Conservation (phyloP, 2,797 vertebrate species). For the Masticophis lateralis region DNA sequence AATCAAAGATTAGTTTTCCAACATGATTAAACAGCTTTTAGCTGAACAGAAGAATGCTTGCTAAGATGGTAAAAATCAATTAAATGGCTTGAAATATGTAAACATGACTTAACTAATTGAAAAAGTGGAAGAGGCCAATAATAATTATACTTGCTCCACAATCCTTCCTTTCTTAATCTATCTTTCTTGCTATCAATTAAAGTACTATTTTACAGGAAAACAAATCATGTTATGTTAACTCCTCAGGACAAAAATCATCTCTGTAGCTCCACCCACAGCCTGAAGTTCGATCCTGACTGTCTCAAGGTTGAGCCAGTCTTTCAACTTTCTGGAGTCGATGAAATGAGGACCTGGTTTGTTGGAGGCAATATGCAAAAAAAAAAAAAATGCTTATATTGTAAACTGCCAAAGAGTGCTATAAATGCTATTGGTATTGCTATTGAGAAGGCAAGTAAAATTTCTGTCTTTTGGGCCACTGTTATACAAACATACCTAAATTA, state of each 20-base stretch:
- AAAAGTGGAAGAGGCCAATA: background rate
- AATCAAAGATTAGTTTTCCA: background rate
- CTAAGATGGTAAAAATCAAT: background rate
- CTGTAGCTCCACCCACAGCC: background rate
- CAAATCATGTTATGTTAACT: background rate
- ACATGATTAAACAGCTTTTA: background rate
- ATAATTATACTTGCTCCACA: constrained; percentile 16
- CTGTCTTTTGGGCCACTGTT: constrained; percentile 39
- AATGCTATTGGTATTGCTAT: background rate
- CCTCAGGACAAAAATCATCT: constrained; percentile 1
- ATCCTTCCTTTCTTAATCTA: constrained; percentile 12
- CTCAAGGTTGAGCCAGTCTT: background rate
- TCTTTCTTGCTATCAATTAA: background rate
- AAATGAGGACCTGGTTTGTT: background rate
- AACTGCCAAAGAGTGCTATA: background rate
- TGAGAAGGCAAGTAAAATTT: background rate
- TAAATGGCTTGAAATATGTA: constrained; percentile 12
- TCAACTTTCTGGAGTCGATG: background rate
- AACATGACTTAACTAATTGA: constrained; percentile 32
- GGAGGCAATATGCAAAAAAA: background rate
- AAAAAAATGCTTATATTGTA: background rate
- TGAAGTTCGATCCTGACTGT: background rate
- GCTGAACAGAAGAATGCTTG: background rate
- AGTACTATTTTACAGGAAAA: background rate
- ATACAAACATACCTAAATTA: background rate